phyloP scores from a whole-genome alignment of 1,140 invertebrate species.

The Achatina immaculata region DNA sequence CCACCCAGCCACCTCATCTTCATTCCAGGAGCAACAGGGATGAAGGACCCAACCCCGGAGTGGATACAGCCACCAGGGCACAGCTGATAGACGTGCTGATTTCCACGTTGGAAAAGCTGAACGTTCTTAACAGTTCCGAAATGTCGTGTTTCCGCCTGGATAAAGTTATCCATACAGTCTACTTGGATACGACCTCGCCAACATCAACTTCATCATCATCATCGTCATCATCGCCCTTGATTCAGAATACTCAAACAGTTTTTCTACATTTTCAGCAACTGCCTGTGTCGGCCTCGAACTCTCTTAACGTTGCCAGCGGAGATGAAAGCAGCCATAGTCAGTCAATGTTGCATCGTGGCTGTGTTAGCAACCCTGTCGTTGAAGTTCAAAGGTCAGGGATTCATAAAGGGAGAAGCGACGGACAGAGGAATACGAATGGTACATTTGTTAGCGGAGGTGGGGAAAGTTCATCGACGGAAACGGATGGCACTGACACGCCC shows the following conservation, averaged over 20 bases:
- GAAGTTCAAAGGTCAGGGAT: not conserved
- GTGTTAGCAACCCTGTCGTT: not conserved
- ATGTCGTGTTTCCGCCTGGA: not conserved
- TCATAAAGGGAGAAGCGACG: not conserved
- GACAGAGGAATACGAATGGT: not conserved
- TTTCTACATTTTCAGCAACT: not conserved
- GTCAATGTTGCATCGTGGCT: not conserved
- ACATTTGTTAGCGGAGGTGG: not conserved
- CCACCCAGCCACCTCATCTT: not conserved
- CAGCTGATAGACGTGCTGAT: not conserved
- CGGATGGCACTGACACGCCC: not conserved
- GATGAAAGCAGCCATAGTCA: not conserved
- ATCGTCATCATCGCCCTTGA: not conserved
- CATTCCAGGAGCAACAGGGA: not conserved
- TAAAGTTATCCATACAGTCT: not conserved
- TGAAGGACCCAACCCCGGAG: not conserved
- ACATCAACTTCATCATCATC: not conserved
- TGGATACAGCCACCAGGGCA: not conserved
- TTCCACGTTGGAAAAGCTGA: not conserved
- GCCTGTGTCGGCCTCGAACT: not conserved
- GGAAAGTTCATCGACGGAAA: not conserved
- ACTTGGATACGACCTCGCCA: not conserved
- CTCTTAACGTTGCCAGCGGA: not conserved
- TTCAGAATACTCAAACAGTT: not conserved
- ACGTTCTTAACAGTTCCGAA: not conserved